These are phyloP conservation scores for Sinocyclocheilus anshuiensis DNA, from an alignment of 2,113 vertebrate species.

Conservation along the genomic window DNA sequence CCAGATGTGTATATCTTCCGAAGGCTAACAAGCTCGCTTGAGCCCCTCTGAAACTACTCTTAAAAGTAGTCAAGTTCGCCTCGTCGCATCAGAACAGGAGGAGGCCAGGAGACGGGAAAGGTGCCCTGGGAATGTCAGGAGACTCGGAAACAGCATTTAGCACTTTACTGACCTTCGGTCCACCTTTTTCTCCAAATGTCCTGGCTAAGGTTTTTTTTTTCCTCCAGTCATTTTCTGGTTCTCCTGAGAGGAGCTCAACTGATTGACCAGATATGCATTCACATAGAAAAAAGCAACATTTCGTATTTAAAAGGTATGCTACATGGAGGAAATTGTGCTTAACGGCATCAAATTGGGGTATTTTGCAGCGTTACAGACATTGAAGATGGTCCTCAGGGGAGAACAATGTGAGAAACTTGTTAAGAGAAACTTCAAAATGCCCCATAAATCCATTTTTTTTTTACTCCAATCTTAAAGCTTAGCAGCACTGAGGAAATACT, in stretches of 20 bases:
- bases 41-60: constrained; percentile 61
- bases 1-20: constrained; percentile 53
- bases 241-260: constrained; percentile 73
- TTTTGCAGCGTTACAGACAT: constrained; percentile 40
- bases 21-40: constrained; percentile 53
- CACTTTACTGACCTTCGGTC: constrained; percentile 78
- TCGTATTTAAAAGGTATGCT: constrained; percentile 43
- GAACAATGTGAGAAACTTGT: constrained; percentile 13
- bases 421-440: constrained; percentile 8
- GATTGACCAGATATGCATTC: constrained; percentile 71
- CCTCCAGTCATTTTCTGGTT: constrained; percentile 76
- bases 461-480: too few relatives aligned
- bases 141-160: constrained; percentile 75
- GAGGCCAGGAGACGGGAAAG: constrained; percentile 43
- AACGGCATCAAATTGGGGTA: constrained; percentile 44
- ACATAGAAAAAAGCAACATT: constrained; percentile 59
- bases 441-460: neutral
- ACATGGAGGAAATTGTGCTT: neutral
- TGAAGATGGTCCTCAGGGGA: constrained; percentile 25
- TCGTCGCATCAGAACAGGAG: constrained; percentile 61
- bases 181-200: constrained; percentile 68
- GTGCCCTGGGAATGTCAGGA: constrained; percentile 67
- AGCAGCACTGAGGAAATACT: neutral
- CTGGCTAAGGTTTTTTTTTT: constrained; percentile 60
- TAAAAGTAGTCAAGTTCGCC: constrained; percentile 61